Evolutionary conservation across 2,888 invertebrate genomes (phyloP), one percentile per base, ranked within the genome.

Genomic region (Lepeophtheirus nordmannii): DNA sequence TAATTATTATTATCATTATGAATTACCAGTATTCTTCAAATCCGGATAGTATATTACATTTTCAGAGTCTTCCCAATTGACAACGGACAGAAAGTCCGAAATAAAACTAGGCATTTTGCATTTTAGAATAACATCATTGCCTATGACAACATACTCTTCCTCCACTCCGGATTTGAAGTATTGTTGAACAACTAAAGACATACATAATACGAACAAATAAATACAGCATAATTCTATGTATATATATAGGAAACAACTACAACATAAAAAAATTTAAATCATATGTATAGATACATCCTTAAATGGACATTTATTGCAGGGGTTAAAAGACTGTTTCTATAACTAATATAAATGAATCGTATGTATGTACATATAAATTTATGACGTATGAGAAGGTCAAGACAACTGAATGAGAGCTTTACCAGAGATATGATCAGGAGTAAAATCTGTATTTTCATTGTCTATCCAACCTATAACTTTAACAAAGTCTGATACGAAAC

Each of bases 101-200:
- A 90, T 89, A 80, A 90, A 90, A 79, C 88, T 88, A 73, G 90
- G 89, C 77, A 91, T 89, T 79, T 89, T 88, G 80, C 90, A 91
- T 82, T 90, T 89, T 76, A 90, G 81, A 77, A 90, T 86, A 73
- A 88, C 90, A 72, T 89, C 85, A 79, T 91, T 91, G 73, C 89
- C 89, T 76, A 85, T 83, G 73, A 90, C 81, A 72, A 90, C 88
- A 78, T 89, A 62, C 17, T 62, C 62, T 22, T 62, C 40, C 20
- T 41, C 40, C 39, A 41, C 39, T 17, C 40, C 62, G 40, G 62
- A 40, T 20, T 40, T 41, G 41, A 40, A 62, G 39, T 20, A n/a
- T 40, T 62, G 62, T 10, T 40, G 39, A 38, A 62, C 62, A 22
- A 46, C 53, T 46, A 17, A 3, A 30, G 30, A 30, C 30, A 30